Base-by-base conservation (phyloP, 2,888 invertebrate species). In the Drosophila crucigera region DNA sequence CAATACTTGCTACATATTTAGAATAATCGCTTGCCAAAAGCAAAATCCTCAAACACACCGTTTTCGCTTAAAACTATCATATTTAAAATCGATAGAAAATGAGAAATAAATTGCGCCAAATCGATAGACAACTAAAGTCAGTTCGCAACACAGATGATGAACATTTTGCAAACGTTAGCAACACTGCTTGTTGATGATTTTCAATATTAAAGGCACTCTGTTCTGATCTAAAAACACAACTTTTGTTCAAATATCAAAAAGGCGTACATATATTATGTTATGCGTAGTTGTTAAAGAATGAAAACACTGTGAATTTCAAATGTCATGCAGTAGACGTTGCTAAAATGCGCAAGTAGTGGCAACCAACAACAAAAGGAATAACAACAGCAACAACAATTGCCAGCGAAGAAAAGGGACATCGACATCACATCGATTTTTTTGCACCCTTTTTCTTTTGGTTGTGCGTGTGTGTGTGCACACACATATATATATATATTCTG, bases 371-470 rank as follows among this genome's bases (percentile, higher is more conserved):
- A 37, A 41, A 37, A 49, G 43, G 31, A 19, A 53, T 19, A 37
- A 39, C 37, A 43, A 47, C 37, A 43, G 41, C 56, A 53, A 67
- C 39, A 56, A 56, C 30, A 47, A 52, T 39, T 52, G 58, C 52
- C 53, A 56, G 60, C 10, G 30, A 25, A 43, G 25, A 35, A 85
- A 76, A 86, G 84, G 88, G 84, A 88, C 89, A 82, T 87, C 78
- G 81, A 84, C 56, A 37, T 55, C 55, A 39, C 82, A 83, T 84
- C 84, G 84, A 84, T 84, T 89, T 88, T 86, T 88, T 90, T 83
- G 76, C 80, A 80, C 80, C 79, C 84, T 83, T 89, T 89, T 80
- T 72, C 47, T 25, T 47, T 47, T 47, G 56, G 50, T 50, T 50
- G 28, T 50, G 28, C 6, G 10, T 41, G 16, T 22, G 41, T 19